Evolutionary conservation across 2,113 vertebrate genomes (phyloP).

Genomic region (Crotalus horridus): DNA sequence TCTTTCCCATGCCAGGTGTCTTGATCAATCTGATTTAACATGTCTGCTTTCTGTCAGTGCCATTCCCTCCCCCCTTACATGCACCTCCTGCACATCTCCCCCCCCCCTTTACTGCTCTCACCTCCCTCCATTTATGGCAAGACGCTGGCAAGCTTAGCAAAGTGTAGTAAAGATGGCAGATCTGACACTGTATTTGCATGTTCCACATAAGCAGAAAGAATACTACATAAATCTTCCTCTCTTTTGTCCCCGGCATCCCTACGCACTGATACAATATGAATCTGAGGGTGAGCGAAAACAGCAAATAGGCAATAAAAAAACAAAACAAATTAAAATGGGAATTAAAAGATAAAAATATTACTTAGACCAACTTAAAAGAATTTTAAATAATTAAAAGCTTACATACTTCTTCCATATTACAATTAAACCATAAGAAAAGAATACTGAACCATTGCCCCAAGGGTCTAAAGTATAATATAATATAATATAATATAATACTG

Average conservation of each 20-base stretch:
- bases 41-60: too few species aligned
- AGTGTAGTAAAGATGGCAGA: too few species aligned
- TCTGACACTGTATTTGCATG: not conserved
- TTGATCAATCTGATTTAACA: too few species aligned
- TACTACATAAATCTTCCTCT: not conserved
- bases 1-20: too few species aligned
- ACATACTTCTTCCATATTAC: not conserved
- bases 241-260: too few species aligned
- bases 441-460: not conserved
- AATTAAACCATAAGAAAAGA: not conserved
- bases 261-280: not conserved
- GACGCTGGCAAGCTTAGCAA: too few species aligned
- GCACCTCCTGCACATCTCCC: too few species aligned
- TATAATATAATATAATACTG: too few species aligned
- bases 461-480: not conserved
- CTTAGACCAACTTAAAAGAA: not conserved
- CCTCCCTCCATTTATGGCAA: too few species aligned
- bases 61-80: too few species aligned
- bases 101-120: too few species aligned
- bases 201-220: not conserved
- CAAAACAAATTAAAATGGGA: not conserved
- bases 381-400: not conserved
- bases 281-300: accelerated
- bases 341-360: not conserved
- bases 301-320: not conserved